These are phyloP conservation scores for Pterois miles DNA, from an alignment of 2,797 vertebrate genomes.

Conservation along the genomic window DNA sequence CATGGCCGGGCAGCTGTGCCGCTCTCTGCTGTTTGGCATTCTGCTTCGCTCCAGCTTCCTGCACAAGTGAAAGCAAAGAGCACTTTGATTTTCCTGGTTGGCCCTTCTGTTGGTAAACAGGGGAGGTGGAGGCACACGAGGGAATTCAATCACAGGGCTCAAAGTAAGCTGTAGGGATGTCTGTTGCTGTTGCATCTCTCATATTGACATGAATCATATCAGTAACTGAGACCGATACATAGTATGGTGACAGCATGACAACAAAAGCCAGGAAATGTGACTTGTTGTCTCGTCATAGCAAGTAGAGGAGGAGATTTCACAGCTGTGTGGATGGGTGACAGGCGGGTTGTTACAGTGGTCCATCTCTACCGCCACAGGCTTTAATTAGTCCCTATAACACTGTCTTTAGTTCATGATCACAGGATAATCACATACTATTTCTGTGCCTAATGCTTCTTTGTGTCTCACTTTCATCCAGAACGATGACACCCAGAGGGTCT, in stretches of 20 bases:
- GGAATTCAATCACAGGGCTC: conserved; percentile 46
- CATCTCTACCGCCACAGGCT: conserved; percentile 37
- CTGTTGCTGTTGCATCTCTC: conserved; percentile 17
- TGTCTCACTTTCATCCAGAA: neutral
- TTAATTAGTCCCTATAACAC: conserved; percentile 64
- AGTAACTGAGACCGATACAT: conserved; percentile 1
- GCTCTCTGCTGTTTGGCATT: conserved; percentile 81
- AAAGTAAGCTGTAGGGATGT: conserved; percentile 13
- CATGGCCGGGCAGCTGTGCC: conserved; percentile 75
- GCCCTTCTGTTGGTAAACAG: conserved; percentile 74
- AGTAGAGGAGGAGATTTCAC: conserved; percentile 48
- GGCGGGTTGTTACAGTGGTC: conserved; percentile 42
- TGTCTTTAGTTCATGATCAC: conserved; percentile 54
- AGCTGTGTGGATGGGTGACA: conserved; percentile 54
- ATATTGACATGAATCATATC: conserved; percentile 8
- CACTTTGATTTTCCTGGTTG: conserved; percentile 77
- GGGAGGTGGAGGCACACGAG: conserved; percentile 42
- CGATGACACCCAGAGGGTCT: neutral
- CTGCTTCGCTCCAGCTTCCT: conserved; percentile 74
- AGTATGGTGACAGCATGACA: neutral
- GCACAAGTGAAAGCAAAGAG: conserved; percentile 80
- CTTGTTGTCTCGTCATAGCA: neutral
- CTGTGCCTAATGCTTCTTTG: conserved; percentile 21
- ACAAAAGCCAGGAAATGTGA: conserved; percentile 22
- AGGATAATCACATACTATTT: conserved; percentile 55